Conservation (phyloP, 2,888 invertebrate genomes). For the Eristalis arbustorum region DNA sequence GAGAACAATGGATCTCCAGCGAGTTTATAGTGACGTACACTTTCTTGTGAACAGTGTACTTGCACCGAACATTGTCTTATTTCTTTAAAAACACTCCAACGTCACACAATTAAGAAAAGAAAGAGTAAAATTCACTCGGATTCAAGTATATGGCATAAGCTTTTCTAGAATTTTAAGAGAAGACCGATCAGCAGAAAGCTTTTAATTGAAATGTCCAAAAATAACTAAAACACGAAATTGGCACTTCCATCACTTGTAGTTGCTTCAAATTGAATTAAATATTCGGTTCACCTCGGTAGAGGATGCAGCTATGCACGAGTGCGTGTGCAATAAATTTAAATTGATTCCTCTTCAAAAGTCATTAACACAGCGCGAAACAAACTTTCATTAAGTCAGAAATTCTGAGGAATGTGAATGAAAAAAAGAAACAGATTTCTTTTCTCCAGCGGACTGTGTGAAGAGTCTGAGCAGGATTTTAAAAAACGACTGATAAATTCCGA, state of each 20-base stretch:
- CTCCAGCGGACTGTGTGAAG: too few species aligned
- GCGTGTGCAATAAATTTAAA: not conserved
- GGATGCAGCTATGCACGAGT: not conserved
- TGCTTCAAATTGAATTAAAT: not conserved
- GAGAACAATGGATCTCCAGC: too few species aligned
- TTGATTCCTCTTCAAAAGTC: too few species aligned
- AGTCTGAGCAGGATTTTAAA: too few species aligned
- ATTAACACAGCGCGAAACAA: too few species aligned
- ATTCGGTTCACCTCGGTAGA: not conserved
- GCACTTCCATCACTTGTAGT: not conserved
- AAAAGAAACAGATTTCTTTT: too few species aligned
- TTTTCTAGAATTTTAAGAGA: not conserved
- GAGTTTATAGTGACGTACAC: too few species aligned
- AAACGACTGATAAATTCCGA: not conserved
- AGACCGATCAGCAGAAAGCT: not conserved
- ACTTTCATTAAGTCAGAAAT: too few species aligned
- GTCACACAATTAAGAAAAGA: not conserved
- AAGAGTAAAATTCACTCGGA: not conserved
- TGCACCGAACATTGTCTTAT: too few species aligned
- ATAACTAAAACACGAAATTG: not conserved
- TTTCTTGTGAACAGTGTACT: too few species aligned
- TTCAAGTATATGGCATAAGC: not conserved
- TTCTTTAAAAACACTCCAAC: not conserved
- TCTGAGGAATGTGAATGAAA: too few species aligned
- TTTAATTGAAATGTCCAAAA: not conserved